Evolutionary conservation across 1,140 invertebrate genomes (phyloP).

Genomic region (Bombus haemorrhoidalis): DNA sequence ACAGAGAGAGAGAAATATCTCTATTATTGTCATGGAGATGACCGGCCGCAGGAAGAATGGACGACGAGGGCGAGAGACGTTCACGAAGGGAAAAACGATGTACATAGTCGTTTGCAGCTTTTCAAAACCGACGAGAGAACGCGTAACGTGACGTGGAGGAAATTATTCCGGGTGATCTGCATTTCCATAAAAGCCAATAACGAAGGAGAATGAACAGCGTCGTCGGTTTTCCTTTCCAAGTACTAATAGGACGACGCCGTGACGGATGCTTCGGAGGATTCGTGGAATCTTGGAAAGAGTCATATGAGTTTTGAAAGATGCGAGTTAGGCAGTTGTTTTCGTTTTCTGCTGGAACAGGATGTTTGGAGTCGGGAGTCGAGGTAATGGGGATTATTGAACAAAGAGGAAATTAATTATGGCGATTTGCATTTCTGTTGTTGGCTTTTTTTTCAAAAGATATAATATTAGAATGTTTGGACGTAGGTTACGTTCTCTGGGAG

Average conservation of each 20-base stretch:
- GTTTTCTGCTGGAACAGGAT: not conserved
- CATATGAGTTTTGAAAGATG: not conserved
- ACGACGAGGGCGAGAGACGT: not conserved
- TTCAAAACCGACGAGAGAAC: not conserved
- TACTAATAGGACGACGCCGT: not conserved
- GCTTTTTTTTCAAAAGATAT: too few species aligned
- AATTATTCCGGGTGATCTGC: not conserved
- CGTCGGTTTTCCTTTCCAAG: not conserved
- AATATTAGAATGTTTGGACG: too few species aligned
- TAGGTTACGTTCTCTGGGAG: too few species aligned
- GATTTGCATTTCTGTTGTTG: too few species aligned
- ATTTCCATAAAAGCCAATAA: slow-evolving; percentile 16
- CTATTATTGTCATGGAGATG: slow-evolving; percentile 82
- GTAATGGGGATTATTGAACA: not conserved
- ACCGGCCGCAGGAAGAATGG: slow-evolving; percentile 53
- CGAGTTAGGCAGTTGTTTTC: not conserved
- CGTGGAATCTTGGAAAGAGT: not conserved
- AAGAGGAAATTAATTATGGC: not conserved
- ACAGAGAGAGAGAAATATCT: slow-evolving; percentile 75
- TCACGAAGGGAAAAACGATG: not conserved
- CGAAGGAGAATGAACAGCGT: not conserved
- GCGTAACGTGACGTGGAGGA: not conserved
- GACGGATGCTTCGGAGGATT: not conserved
- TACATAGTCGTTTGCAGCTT: not conserved
- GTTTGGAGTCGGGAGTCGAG: too few species aligned